These are phyloP conservation scores for Erpornis zantholeuca DNA, from an alignment of 2,113 vertebrate species.

Conservation along the genomic window DNA sequence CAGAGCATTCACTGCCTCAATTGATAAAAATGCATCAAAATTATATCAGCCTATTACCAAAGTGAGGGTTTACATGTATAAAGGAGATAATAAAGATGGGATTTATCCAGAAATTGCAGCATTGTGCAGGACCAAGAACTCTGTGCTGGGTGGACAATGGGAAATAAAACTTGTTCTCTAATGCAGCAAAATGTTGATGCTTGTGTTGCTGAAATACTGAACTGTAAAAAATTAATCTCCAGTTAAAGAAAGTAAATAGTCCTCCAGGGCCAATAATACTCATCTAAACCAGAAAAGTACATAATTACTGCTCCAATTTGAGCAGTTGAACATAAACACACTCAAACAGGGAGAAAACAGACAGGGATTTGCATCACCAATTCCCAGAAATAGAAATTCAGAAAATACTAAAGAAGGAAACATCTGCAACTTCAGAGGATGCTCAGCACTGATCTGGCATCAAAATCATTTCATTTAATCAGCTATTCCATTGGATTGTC, in stretches of 20 bases:
- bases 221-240: neutral
- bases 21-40: neutral
- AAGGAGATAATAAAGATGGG: neutral
- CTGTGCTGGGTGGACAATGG: neutral
- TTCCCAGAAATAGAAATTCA: neutral
- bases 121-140: neutral
- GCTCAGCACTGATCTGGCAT: neutral
- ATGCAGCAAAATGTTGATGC: neutral
- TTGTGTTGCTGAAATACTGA: neutral
- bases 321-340: neutral
- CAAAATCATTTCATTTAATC: neutral
- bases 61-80: neutral
- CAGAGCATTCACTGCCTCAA: neutral
- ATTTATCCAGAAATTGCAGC: neutral
- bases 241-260: slow-evolving; percentile 5
- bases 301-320: neutral
- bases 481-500: neutral
- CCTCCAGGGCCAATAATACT: neutral
- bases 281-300: neutral
- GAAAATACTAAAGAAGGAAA: neutral
- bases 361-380: neutral
- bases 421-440: neutral
- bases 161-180: neutral
- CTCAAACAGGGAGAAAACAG: neutral
- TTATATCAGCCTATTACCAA: neutral